Percentiles rank a stretch among this genome's conserved stretches.
Conservation (phyloP, 2,888 invertebrate species). For the Dasypogon diadema region DNA sequence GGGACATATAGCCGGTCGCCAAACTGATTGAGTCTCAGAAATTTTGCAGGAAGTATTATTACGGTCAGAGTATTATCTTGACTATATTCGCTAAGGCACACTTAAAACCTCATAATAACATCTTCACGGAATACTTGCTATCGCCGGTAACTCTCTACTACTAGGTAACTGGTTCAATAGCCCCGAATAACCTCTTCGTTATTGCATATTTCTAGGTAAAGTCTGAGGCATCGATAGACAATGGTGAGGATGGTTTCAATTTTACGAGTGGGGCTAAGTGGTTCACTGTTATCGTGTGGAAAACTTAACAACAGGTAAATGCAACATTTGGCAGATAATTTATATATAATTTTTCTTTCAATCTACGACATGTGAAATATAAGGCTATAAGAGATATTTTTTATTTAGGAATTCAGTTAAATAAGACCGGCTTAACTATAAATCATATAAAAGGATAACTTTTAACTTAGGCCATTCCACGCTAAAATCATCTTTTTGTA, state of each 20-base stretch:
- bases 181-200: conserved; percentile 63
- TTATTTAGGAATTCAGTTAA: too few relatives aligned
- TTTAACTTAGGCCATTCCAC: too few relatives aligned
- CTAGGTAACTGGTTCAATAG: conserved; percentile 68
- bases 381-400: too few relatives aligned
- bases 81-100: neutral
- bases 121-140: conserved; percentile 36
- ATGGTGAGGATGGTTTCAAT: neutral
- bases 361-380: too few relatives aligned
- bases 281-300: neutral
- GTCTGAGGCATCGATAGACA: conserved; percentile 4
- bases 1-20: conserved; percentile 44
- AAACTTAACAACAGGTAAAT: too few relatives aligned
- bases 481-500: too few relatives aligned
- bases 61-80: conserved; percentile 34
- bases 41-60: conserved; percentile 36
- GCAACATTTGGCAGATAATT: too few relatives aligned
- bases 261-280: neutral
- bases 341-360: too few relatives aligned
- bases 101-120: conserved; percentile 25
- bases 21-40: conserved; percentile 24
- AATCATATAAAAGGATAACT: too few relatives aligned
- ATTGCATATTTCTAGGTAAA: conserved; percentile 50
- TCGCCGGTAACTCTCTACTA: conserved; percentile 59
- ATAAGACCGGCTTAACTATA: too few relatives aligned